phyloP scores from a whole-genome alignment of 2,113 vertebrate species.

The Azemiops feae region DNA sequence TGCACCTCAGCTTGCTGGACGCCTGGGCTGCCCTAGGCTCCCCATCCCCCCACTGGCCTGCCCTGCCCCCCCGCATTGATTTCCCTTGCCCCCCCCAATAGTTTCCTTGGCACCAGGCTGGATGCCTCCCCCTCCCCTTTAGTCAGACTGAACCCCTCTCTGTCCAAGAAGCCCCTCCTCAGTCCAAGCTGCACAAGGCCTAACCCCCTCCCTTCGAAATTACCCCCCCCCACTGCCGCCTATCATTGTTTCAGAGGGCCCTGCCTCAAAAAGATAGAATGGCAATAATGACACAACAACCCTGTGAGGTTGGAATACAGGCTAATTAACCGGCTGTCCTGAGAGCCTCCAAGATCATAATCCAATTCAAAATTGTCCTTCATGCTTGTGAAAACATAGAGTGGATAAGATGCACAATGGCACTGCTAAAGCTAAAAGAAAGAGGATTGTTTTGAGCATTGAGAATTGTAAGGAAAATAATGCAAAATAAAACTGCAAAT shows the following conservation, averaged over 20 bases:
- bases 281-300: neutral
- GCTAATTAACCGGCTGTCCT: neutral
- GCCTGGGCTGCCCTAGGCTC: too few relatives aligned
- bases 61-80: too few relatives aligned
- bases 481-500: neutral
- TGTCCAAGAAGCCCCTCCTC: too few relatives aligned
- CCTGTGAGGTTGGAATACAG: neutral
- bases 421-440: neutral
- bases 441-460: neutral
- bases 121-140: too few relatives aligned
- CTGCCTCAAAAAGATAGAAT: neutral
- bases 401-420: neutral
- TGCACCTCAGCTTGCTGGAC: too few relatives aligned
- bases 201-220: neutral
- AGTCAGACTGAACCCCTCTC: neutral
- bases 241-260: neutral
- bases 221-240: accelerated
- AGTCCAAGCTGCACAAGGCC: too few relatives aligned
- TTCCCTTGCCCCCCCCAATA: neutral
- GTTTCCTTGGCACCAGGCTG: neutral
- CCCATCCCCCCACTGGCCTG: too few relatives aligned
- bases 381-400: neutral
- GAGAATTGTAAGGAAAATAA: neutral
- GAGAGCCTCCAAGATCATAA: neutral
- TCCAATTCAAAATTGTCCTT: neutral